A percentile compares a stretch with the other conserved stretches of the same genome.
Evolutionary conservation across 1,140 invertebrate species (phyloP).

Genomic region (Apis florea): DNA sequence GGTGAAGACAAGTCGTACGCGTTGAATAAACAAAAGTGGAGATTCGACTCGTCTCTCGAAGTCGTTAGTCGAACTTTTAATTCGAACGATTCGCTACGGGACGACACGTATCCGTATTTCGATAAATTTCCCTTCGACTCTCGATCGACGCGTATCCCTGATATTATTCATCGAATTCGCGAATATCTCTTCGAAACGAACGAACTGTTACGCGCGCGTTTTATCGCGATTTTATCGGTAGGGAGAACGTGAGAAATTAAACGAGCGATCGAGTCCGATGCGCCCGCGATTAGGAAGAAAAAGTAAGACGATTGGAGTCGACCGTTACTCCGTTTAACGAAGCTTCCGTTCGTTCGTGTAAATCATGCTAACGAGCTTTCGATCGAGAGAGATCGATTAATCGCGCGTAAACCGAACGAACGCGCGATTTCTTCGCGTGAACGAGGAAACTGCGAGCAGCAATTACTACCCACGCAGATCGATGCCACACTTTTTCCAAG

Average conservation of each 20-base stretch:
- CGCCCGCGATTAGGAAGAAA: conserved; percentile 44
- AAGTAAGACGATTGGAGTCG: conserved; percentile 13
- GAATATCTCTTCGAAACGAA: conserved; percentile 17
- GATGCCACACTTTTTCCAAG: no score
- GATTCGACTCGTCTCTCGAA: no score
- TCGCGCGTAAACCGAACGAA: neutral
- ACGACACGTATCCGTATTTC: neutral
- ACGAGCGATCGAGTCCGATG: conserved; percentile 1
- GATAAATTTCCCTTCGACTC: conserved; percentile 21
- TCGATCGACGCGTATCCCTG: neutral
- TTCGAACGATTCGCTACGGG: no score
- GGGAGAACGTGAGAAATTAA: conserved; percentile 41
- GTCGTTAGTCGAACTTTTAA: no score
- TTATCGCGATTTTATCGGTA: conserved; percentile 55
- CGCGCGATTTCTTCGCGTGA: no score
- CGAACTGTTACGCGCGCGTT: neutral
- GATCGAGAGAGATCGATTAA: neutral
- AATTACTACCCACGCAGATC: no score
- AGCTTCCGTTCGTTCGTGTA: conserved; percentile 21
- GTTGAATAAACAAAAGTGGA: no score
- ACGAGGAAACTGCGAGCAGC: no score
- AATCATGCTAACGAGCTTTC: conserved; percentile 28
- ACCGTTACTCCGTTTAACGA: conserved; percentile 27
- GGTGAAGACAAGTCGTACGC: no score
- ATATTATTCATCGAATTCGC: conserved; percentile 31